Evolutionary conservation across 2,113 vertebrate species (phyloP), one percentile per base, ranked within the genome.

Genomic region (Capra hircus): DNA sequence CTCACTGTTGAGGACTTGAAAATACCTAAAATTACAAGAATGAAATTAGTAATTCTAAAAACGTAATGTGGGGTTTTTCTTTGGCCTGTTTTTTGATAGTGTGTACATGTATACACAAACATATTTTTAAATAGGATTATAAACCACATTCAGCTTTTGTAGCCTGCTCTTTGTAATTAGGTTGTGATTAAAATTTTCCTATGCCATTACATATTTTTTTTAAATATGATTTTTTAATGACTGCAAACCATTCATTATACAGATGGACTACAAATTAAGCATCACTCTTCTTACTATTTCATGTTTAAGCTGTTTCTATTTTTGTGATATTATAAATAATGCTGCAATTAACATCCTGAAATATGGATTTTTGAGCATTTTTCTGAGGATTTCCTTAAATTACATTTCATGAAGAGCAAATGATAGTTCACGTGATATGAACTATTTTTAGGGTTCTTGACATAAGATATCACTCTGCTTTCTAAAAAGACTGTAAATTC

Each of bases 121-220:
- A n/a, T 59, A n/a, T 74, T 90, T 85, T 93, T 33, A 91, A 94
- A 92, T 30, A 52, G 17, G 21, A 74, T 77, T 52, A 91, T 23
- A 82, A 96, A 53, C 36, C 28, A 81, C 88, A 91, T 77, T 97
- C 64, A 86, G 43, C 88, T 96, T 78, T 81, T 94, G 17, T 30
- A 43, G 52, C 40, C 27, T 88, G n/a, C 14, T 94, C 80, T 92
- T 94, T 89, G 91, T 23, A 87, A 59, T 45, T 93, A 82, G 52
- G 30, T 9, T 96, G 16, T 36, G 81, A 84, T 88, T 88, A 81
- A 16, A 90, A 82, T 90, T 55, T 92, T 82, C 48, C 64, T 80
- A 92, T 28, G 53, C 33, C 55, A 94, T 78, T 93, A 93, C 27
- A 43, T 94, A 74, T n/a, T 92, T 95, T 90, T 90, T 17, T 27